Evolutionary conservation across 2,113 vertebrate genomes (phyloP), one percentile per base, ranked within the genome.

Genomic region (Felis chaus): DNA sequence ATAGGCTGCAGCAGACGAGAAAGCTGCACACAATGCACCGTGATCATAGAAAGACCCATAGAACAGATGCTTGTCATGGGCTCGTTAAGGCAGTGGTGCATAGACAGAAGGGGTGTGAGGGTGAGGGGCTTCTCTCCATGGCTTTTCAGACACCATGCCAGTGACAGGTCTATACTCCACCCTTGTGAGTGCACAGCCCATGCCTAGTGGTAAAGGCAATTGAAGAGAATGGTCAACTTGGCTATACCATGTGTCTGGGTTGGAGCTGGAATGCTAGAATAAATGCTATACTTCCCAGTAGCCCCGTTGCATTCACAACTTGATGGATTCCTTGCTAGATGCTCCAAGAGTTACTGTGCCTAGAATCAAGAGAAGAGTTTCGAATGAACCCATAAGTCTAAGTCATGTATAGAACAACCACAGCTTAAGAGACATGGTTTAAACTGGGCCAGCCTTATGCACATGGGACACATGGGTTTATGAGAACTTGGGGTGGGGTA

Each of bases 181-280:
- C 6, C 61, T 66, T 31, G 5, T 4, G 61, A 74, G 13, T 0
- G 5, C 36, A 4, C 11, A 18, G 63, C 31, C 61, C 39, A 14
- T 0, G 1, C 27, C 73, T 3, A 0, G 0, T 7, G 15, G 15
- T 36, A 4, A 71, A 65, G 19, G 45, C 41, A 36, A 1, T 33
- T 2, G 29, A 45, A 39, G 23, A 18, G 78, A 78, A 55, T 0
- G 6, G 16, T 36, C 11, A 16, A 0, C 36, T 36, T 2, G 3
- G 29, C 23, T 36, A 10, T 13, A 0, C 15, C 0, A 0, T 6
- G 3, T 7, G 33, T 55, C 66, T 50, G 1, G 6, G 1, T 15
- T 48, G 73, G 18, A 41, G 41, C 74, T 53, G 10, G 48, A 63
- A 61, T 18, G 31, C 11, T 55, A 14, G 18, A 48, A 23, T 31